Evolutionary conservation across 2,797 vertebrate species (phyloP).

Genomic region (Yasuhikotakia modesta): DNA sequence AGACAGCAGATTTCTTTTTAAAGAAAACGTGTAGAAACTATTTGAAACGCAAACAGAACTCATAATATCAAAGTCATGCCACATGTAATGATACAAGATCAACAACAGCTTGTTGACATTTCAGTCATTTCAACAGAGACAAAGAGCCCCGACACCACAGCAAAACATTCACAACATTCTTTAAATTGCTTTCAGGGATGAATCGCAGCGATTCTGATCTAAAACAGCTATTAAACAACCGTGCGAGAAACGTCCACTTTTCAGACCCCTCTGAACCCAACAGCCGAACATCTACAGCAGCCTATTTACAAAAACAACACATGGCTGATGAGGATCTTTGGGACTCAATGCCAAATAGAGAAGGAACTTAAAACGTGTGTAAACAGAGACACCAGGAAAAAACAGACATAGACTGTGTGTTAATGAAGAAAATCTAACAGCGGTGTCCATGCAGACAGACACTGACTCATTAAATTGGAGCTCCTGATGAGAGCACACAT

Average conservation of each 20-base stretch:
- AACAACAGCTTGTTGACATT: constrained; percentile 29
- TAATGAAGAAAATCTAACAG: constrained; percentile 28
- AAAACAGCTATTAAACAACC: constrained; percentile 55
- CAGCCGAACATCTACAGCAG: constrained; percentile 32
- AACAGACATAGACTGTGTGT: constrained; percentile 32
- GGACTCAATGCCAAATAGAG: constrained; percentile 34
- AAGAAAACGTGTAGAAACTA: constrained; percentile 6
- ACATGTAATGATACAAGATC: background rate
- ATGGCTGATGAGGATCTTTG: constrained; percentile 34
- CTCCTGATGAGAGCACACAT: constrained; percentile 61
- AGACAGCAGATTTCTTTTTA: constrained; percentile 15
- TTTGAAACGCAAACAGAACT: background rate
- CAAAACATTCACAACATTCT: constrained; percentile 48
- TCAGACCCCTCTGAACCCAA: constrained; percentile 50
- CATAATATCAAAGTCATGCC: constrained; percentile 34
- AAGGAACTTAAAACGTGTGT: constrained; percentile 42
- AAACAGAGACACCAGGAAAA: constrained; percentile 36
- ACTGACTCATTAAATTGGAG: constrained; percentile 56
- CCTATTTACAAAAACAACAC: constrained; percentile 47
- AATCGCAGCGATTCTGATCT: constrained; percentile 48
- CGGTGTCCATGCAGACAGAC: constrained; percentile 45
- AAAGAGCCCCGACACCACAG: background rate
- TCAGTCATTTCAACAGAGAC: constrained; percentile 25
- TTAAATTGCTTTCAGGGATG: constrained; percentile 32
- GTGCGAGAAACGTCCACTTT: constrained; percentile 52